These are phyloP conservation scores for Pseudolycoriella hygida DNA, from an alignment of 2,888 invertebrate genomes.

Conservation along the genomic window DNA sequence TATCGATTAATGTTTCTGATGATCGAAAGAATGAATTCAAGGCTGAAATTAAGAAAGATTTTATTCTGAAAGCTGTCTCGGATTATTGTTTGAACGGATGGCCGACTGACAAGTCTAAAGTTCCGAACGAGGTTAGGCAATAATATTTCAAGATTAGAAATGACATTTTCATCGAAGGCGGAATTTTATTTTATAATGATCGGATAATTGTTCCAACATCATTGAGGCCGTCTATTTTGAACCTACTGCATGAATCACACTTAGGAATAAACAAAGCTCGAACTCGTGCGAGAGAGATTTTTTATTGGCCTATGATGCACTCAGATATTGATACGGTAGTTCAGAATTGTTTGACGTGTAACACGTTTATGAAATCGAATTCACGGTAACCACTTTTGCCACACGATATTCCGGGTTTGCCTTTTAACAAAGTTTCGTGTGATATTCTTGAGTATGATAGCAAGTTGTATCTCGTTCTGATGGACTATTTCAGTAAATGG, in stretches of 20 bases:
- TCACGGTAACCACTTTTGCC: slow-evolving; percentile 1
- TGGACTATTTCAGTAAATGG: slow-evolving; percentile 11
- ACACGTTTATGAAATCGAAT: too few relatives aligned
- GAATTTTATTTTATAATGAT: background rate
- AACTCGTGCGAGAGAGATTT: background rate
- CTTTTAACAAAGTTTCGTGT: background rate
- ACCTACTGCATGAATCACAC: background rate
- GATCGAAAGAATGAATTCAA: background rate
- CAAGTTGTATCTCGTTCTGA: slow-evolving; percentile 11
- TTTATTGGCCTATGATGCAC: background rate
- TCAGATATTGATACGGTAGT: background rate
- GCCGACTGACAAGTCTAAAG: background rate
- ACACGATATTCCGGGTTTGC: background rate
- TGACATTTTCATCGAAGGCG: background rate
- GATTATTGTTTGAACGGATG: background rate
- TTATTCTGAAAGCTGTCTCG: background rate
- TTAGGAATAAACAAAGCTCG: background rate
- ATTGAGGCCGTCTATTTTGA: background rate
- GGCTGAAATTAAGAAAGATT: background rate
- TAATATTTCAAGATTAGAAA: background rate
- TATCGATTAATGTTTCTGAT: background rate
- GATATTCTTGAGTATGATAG: background rate
- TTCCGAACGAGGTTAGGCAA: background rate
- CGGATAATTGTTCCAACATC: background rate
- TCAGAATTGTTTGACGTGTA: too few relatives aligned